Base-by-base conservation (phyloP, 2,113 vertebrate species). In the Sceloporus undulatus region DNA sequence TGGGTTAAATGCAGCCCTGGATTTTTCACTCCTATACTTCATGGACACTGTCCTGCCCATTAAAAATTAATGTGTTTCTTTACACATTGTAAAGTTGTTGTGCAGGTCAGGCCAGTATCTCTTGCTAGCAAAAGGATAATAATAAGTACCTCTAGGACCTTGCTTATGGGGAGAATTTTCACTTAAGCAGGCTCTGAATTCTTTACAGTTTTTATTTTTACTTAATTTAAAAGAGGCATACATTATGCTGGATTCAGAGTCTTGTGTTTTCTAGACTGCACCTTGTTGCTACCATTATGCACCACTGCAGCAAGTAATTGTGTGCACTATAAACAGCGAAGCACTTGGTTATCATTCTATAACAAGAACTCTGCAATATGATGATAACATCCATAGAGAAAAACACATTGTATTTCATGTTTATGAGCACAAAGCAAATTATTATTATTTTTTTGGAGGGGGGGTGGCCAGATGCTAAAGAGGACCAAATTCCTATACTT, bases 211-310 rank as follows among this genome's bases (percentile, higher is more conserved):
- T 89, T 34, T 89, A 25, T 79, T 87, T 68, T 27, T 25, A 4
- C 59, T 82, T 75, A 21, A 88, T 48, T 73, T 75, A 19, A 80
- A 52, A 80, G 34, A 59, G 0, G 13, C 14, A 1, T 1, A 23
- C 42, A 84, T 76, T 88, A 84, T 59, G 29, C 25, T 56, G 23
- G 11, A 34, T 85, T 79, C 18, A 84, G 52, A 88, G 62, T n/a
- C 7, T 38, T 85, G 52, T 79, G 40, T 34, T 80, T 74, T 88
- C 54, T 10, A 65, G 71, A 14, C 21, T 27, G 29, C 25, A 27
- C 42, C 65, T 70, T 70, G 38, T 84, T 56, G 2, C 68, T 56
- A 56, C 9, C 40, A 74, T 74, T 9, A 70, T 84, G 9, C 5
- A 34, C 74, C 21, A 73, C 14, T 62, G 48, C 40, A 52, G 77